Evolutionary conservation across 2,113 vertebrate species (phyloP).

Genomic region (Tragelaphus buxtoni): DNA sequence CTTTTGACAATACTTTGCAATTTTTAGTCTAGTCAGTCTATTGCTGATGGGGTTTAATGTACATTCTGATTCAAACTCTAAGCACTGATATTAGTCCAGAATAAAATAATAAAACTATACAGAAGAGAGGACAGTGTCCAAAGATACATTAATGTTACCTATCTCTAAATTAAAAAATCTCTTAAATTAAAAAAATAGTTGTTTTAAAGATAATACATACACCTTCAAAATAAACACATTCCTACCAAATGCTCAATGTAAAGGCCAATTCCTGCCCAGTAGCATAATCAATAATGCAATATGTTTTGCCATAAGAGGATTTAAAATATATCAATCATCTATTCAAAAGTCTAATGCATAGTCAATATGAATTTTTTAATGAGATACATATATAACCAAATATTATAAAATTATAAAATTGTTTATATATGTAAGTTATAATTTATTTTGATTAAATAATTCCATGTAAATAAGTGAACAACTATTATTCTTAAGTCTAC

Average conservation of each 20-base stretch:
- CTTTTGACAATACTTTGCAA: neutral
- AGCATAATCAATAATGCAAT: neutral
- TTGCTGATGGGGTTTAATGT: neutral
- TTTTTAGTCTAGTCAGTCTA: conserved; percentile 7
- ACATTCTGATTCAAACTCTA: conserved; percentile 29
- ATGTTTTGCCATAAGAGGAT: neutral
- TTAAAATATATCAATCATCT: conserved; percentile 32
- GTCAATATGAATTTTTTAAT: neutral
- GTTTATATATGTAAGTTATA: neutral
- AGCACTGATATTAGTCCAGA: neutral
- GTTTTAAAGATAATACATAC: neutral
- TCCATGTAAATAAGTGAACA: conserved; percentile 30
- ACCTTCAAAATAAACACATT: conserved; percentile 20
- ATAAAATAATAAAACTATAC: conserved; percentile 28
- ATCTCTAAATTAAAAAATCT: too few relatives aligned
- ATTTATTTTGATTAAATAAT: conserved; percentile 31
- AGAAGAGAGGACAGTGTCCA: neutral
- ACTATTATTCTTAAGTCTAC: conserved; percentile 25
- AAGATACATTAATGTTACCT: neutral
- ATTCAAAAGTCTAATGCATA: conserved; percentile 32
- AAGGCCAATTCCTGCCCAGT: neutral
- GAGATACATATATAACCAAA: neutral
- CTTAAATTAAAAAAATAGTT: conserved; percentile 39
- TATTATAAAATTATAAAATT: neutral
- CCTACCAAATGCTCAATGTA: conserved; percentile 10